Conservation (phyloP, 2,113 vertebrate species). For the Lasiurus borealis region DNA sequence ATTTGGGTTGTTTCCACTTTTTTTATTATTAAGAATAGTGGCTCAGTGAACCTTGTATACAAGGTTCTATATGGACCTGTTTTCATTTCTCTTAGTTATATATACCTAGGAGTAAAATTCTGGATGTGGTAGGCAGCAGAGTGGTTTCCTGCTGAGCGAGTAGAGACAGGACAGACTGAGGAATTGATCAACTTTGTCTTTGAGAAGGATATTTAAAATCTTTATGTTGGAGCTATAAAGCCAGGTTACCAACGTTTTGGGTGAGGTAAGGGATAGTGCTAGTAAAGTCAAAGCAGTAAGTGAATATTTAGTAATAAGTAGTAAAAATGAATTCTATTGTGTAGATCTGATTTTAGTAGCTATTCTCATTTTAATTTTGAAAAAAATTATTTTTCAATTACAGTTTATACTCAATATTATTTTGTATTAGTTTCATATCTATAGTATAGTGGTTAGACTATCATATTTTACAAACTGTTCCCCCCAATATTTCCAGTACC, state of each 20-base stretch:
- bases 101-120: not conserved
- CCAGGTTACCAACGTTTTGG: not conserved
- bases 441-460: not conserved
- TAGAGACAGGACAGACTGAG: not conserved
- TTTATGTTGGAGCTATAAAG: not conserved
- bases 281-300: not conserved
- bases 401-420: not conserved
- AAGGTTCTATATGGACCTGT: not conserved
- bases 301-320: not conserved
- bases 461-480: not conserved
- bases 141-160: not conserved
- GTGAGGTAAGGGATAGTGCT: not conserved
- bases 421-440: not conserved
- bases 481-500: not conserved
- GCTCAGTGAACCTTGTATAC: not conserved
- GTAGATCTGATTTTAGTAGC: not conserved
- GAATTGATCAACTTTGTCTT: not conserved
- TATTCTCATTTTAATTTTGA: not conserved
- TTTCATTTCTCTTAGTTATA: slow-evolving; percentile 30
- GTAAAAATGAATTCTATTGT: not conserved
- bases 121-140: not conserved
- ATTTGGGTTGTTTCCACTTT: not conserved
- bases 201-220: not conserved
- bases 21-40: not conserved
- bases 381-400: not conserved